Conservation (phyloP, 2,888 invertebrate species). For the Germaria angustata region DNA sequence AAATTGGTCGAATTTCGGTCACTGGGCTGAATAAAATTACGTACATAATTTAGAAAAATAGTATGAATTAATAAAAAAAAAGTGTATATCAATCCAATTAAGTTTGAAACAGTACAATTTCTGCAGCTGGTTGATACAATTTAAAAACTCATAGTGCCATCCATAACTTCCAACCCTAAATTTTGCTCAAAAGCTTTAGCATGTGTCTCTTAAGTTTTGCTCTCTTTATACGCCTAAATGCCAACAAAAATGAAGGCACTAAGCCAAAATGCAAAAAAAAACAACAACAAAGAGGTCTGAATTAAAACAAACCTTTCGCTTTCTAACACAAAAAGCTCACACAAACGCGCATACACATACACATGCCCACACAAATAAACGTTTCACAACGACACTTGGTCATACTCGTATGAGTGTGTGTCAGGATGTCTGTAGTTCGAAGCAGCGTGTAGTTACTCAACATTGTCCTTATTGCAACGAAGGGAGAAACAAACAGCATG, state of each 20-base stretch:
- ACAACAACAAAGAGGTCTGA: constrained; percentile 51
- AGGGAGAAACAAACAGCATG: background rate
- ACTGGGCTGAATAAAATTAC: no score
- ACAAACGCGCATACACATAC: background rate
- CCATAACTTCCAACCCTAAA: background rate
- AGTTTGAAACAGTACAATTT: no score
- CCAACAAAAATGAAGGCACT: constrained; percentile 51
- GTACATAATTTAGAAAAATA: no score
- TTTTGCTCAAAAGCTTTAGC: constrained; percentile 1
- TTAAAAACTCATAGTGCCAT: background rate
- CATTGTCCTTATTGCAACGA: constrained; percentile 44
- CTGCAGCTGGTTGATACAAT: no score
- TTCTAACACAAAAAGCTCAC: constrained; percentile 49
- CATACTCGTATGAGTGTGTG: background rate
- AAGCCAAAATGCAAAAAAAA: constrained; percentile 34
- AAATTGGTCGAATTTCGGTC: no score
- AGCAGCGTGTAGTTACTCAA: constrained; percentile 70
- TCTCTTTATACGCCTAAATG: constrained; percentile 13
- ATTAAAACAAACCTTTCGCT: constrained; percentile 62
- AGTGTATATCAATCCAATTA: no score
- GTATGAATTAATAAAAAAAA: no score
- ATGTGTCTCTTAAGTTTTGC: background rate
- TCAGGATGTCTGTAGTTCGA: constrained; percentile 70
- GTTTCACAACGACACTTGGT: constrained; percentile 11
- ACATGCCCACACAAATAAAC: background rate